Base-by-base conservation (phyloP, 2,888 invertebrate species). In the Xestoiulus laeticollis region DNA sequence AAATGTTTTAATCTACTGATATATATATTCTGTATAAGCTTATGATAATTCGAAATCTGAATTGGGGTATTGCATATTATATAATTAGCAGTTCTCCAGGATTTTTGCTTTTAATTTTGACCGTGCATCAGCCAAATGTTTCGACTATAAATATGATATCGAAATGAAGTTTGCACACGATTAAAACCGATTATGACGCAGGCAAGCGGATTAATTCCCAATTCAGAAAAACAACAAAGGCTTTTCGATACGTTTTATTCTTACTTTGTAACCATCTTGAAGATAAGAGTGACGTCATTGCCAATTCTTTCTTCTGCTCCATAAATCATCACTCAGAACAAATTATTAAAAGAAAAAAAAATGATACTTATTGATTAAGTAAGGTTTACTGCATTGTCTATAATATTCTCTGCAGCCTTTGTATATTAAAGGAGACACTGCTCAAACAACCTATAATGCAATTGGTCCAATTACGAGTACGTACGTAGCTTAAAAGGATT, bases 121-220 rank as follows among this genome's bases (percentile, higher is more conserved):
- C 22, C 26, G 30, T 30, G 78, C 14, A 30, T 14, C 6, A 78
- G 78, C 30, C 30, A 78, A 14, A 78, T 6, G 30, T 26, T 30
- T 14, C 5, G 26, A 12, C 30, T 30, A 78, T 78, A 78, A 78
- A 78, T 30, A 78, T 12, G 12, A 26, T 78, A 78, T 78, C 8
- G 59, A 68, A 68, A 1, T 12, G 30, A 78, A 30, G 78, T 30
- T 78, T 30, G 30, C 30, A 22, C 30, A 78, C 30, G 30, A 78
- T 78, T 78, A 30, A 78, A 78, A 30, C 30, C 30, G 8, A 78
- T 78, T 78, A 78, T 78, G 78, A 78, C 78, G 78, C 78, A 78
- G 14, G 78, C 78, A 14, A 78, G 78, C 78, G 78, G 78, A 78
- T 78, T 78, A 78, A 78, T 26, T 78, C 30, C 30, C 78, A 78